Evolutionary conservation across 1,140 invertebrate genomes (phyloP).

Genomic region (Arion vulgaris): DNA sequence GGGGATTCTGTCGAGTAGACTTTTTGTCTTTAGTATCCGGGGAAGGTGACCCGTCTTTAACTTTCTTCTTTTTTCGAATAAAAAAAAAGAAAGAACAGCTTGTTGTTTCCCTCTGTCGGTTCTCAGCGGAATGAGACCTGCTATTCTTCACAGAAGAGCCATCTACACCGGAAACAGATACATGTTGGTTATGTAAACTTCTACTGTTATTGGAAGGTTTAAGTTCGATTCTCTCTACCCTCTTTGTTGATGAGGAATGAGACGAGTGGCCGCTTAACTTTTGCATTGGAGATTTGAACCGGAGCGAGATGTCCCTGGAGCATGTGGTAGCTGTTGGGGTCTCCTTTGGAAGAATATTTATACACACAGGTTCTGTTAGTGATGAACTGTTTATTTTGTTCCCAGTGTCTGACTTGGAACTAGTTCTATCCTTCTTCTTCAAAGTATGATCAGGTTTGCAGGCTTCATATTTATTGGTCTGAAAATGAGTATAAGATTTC

Average conservation of each 20-base stretch:
- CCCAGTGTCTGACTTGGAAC: background rate
- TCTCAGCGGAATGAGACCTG: background rate
- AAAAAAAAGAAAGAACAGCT: background rate
- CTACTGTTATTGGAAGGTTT: background rate
- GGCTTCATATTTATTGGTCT: background rate
- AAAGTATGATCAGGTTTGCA: background rate
- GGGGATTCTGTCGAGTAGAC: background rate
- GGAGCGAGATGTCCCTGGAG: background rate
- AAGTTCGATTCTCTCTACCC: background rate
- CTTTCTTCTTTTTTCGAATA: conserved; percentile 3
- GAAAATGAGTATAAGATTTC: background rate
- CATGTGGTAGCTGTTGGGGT: background rate
- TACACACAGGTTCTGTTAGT: background rate
- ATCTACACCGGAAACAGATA: background rate
- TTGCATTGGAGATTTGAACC: background rate
- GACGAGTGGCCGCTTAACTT: background rate
- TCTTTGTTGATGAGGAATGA: background rate
- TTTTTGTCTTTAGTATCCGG: background rate
- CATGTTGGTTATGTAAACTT: background rate
- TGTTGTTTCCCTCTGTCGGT: background rate
- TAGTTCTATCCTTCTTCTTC: background rate
- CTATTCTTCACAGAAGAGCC: background rate
- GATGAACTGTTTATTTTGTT: background rate
- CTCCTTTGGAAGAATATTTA: background rate
- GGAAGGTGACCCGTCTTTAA: background rate